Base-by-base conservation (phyloP, 1,140 invertebrate genomes). In the Eubasilissa regina region DNA sequence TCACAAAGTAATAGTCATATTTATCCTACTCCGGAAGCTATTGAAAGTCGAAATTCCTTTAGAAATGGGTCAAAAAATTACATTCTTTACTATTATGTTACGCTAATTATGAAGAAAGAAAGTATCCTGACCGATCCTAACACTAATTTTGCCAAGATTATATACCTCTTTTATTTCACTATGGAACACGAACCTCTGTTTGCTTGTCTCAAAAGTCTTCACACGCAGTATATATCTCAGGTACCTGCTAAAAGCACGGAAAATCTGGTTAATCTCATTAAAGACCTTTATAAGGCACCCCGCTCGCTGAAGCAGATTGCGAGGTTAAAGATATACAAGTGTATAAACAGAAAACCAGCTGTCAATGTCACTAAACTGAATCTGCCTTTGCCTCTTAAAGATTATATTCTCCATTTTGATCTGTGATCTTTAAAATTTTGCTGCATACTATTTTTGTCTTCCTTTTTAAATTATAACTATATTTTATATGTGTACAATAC, bases 371-470 rank as follows among this genome's bases (percentile, higher is more conserved):
- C 90, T 85, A 93, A 93, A 84, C 86, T 94, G 68, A 93, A 92
- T 84, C 86, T 94, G 64, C 93, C 93, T 1, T 88, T 87, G 64
- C 87, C 90, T 45, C 87, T 94, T 3, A 94, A 93, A 85, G 93
- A 94, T 80, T 94, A 94, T 85, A 85, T 94, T 56, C 85, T 94
- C 76, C 92, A 92, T 85, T 94, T 93, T 85, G 92, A 93, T 81
- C 89, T 90, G 83, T 91, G 89, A 89, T 47, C 15, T 64, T 35
- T 66, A 17, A 45, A 17, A 15, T 48, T 25, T 47, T 19, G 8
- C 17, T 4, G 35, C 51, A 51, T 51, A 9, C 19, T 62, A 62
- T 62, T 10, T 62, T 70, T 10, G 66, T 70, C 66, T 70, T 70
- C 66, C 66, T 70, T 70, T 70, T 25, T 17, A 70, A 51, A 51